These are phyloP conservation scores for Conger conger DNA, from an alignment of 2,113 vertebrate genomes.

Conservation along the genomic window DNA sequence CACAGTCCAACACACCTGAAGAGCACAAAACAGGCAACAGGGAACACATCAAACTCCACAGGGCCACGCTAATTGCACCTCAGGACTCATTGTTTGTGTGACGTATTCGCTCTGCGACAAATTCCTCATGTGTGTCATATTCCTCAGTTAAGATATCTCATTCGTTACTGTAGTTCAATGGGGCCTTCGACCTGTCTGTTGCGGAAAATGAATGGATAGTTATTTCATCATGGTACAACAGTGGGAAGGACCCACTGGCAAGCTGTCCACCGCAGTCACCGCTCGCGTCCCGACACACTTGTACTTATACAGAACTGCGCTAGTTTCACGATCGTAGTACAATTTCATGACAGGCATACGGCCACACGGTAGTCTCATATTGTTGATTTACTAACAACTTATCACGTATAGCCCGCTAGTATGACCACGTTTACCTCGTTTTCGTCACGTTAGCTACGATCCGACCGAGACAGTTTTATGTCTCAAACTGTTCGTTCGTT, in stretches of 20 bases:
- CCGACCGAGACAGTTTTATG: slow-evolving; percentile 6
- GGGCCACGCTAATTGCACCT: neutral
- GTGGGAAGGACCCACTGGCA: neutral
- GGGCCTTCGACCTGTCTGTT: neutral
- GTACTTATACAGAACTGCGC: neutral
- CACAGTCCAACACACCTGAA: slow-evolving; percentile 82
- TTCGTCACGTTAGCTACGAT: neutral
- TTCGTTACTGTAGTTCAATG: neutral
- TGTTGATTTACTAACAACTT: neutral
- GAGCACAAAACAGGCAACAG: neutral
- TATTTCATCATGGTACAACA: neutral
- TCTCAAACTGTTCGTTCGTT: slow-evolving; percentile 11
- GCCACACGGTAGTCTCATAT: neutral
- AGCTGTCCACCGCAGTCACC: neutral
- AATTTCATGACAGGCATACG: neutral
- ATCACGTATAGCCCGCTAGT: neutral
- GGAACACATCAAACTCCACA: neutral
- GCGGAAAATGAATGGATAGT: neutral
- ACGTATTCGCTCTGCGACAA: neutral
- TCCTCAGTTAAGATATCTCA: neutral
- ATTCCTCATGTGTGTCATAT: neutral
- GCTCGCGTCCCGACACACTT: neutral
- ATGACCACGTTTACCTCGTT: neutral
- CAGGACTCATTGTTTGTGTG: neutral
- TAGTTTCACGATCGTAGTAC: neutral